Evolutionary conservation across 2,113 vertebrate genomes (phyloP), one percentile per base, ranked within the genome.

Genomic region (Nycticebus coucang): DNA sequence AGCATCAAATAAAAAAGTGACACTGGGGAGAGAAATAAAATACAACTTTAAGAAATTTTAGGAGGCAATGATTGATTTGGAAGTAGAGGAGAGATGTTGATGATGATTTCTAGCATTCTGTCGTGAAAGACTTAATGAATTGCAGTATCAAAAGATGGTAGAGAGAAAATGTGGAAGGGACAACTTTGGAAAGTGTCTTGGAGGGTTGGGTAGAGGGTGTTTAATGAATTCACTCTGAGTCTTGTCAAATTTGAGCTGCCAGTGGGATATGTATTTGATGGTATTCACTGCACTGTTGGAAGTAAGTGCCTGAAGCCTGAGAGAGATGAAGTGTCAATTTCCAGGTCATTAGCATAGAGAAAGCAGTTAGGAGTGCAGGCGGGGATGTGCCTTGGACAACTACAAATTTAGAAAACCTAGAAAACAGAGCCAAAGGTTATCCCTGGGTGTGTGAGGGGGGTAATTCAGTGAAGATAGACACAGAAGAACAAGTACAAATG

Each of bases 321-420:
- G 72, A 41, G 62, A 89, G 66, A 72, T 89, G 87, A 81, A 62
- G 71, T 89, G 79, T 93, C 90, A 93, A 62, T 96, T 93, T 96
- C 45, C 37, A 86, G 74, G 83, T 96, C 84, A 89, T 95, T 19
- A 57, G 62, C 55, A 55, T 82, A 72, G 45, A 86, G 75, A 88
- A 72, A 90, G 35, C 4, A 60, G 83, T 84, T 81, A 85, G 72
- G 89, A 83, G 21, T 72, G 35, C 21, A 91, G 68, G 19, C 59
- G 86, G 28, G 6, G 9, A 45, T 82, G 41, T 18, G 68, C 11
- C 24, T 1, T 33, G 74, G 81, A 86, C 68, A 91, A 78, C 86
- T 28, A 50, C 17, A 21, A 9, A 24, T 6, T 84, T 41, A 59
- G 66, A 71, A 87, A 84, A 60, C 21, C n/a, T 82, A 57, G 53